Percentiles rank a stretch among this genome's conserved stretches.
Evolutionary conservation across 2,113 vertebrate species (phyloP).

Genomic region (Rhodinocichla rosea): DNA sequence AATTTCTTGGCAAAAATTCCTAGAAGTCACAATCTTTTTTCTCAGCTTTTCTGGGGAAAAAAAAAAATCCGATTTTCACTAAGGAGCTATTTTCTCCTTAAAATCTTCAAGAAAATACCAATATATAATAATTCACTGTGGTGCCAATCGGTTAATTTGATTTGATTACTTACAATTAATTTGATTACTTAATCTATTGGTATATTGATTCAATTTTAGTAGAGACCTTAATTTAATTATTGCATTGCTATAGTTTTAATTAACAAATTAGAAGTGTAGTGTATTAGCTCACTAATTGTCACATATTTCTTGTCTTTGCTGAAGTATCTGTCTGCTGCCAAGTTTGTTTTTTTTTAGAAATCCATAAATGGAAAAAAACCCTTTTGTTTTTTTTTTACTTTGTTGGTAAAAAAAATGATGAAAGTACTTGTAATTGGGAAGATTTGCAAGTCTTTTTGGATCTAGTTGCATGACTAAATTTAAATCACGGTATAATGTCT

Average conservation of each 20-base stretch:
- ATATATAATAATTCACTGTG: neutral
- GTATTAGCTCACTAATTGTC: neutral
- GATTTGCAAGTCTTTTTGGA: neutral
- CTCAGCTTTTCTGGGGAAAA: neutral
- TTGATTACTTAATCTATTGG: neutral
- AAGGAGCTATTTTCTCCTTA: neutral
- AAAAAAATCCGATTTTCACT: neutral
- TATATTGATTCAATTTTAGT: constrained; percentile 5
- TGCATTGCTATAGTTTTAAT: neutral
- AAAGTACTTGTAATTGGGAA: neutral
- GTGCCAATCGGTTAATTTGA: neutral
- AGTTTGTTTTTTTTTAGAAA: neutral
- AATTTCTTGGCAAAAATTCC: neutral
- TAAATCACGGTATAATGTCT: neutral
- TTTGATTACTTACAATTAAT: neutral
- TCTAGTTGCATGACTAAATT: neutral
- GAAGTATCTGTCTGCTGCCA: neutral
- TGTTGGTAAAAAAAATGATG: neutral
- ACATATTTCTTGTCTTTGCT: neutral
- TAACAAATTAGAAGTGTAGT: neutral
- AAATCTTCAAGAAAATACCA: neutral
- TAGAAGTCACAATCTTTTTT: neutral
- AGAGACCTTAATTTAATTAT: constrained; percentile 12
- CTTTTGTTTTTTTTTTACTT: neutral
- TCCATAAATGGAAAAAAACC: fast-evolving